Evolutionary conservation across 2,113 vertebrate genomes (phyloP).

Genomic region (Alaudala cheleensis): DNA sequence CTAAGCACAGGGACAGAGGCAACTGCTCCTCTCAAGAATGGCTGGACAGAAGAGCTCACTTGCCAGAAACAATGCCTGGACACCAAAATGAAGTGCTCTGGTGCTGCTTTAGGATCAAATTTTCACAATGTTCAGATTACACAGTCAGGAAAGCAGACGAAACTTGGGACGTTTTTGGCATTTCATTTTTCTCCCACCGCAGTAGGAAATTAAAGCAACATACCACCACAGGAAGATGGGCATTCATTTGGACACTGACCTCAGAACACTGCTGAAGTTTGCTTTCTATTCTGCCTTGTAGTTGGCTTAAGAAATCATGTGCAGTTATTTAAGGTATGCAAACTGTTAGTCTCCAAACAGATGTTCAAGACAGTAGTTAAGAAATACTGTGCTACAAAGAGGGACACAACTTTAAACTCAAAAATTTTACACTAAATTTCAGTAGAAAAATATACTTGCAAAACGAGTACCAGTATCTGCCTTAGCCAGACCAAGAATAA

Average conservation of each 20-base stretch:
- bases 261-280: background rate
- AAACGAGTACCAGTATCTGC: background rate
- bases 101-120: background rate
- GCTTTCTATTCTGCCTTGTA: background rate
- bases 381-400: background rate
- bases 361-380: background rate
- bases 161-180: background rate
- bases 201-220: background rate
- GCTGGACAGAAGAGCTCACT: background rate
- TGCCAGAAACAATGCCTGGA: background rate
- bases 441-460: background rate
- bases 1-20: background rate
- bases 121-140: fast-evolving
- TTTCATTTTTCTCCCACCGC: background rate
- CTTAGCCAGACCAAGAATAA: background rate
- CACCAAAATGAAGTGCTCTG: background rate
- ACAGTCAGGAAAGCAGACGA: background rate
- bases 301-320: background rate
- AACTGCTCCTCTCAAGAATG: background rate
- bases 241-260: background rate
- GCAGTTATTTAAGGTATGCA: background rate
- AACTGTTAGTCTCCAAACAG: background rate
- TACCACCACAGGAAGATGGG: background rate
- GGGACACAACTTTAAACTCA: background rate
- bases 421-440: background rate